Evolutionary conservation across 2,113 vertebrate species (phyloP).

Genomic region (Halichoeres trimaculatus): DNA sequence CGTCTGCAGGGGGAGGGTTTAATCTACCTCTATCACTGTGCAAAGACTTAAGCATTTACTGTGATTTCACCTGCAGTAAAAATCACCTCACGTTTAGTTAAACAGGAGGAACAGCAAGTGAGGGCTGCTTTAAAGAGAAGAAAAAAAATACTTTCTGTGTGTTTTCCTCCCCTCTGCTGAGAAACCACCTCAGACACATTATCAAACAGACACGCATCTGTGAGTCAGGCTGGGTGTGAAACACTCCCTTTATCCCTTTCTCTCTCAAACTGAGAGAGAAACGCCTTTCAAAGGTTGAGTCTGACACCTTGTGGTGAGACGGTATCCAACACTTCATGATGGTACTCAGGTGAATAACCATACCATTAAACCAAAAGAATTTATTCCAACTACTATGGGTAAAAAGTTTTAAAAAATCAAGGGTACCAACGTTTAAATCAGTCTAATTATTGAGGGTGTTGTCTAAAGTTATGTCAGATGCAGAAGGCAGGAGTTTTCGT

Average conservation of each 20-base stretch:
- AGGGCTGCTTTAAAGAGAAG: too few species aligned
- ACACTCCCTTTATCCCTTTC: not conserved
- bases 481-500: too few species aligned
- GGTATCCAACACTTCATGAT: conserved; percentile 15
- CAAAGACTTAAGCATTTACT: conserved; percentile 7
- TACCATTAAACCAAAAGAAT: too few species aligned
- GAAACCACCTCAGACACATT: not conserved
- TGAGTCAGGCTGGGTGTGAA: conserved; percentile 13
- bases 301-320: conserved; percentile 80
- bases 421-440: too few species aligned
- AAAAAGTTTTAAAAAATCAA: too few species aligned
- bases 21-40: not conserved
- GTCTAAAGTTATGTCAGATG: too few species aligned
- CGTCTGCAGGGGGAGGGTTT: not conserved
- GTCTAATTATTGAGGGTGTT: too few species aligned
- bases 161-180: not conserved
- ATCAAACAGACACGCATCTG: conserved; percentile 13
- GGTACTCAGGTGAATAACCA: too few species aligned
- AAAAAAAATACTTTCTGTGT: too few species aligned
- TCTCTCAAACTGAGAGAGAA: not conserved
- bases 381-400: too few species aligned
- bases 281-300: conserved; percentile 24
- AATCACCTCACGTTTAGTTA: too few species aligned
- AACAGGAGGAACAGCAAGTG: too few species aligned
- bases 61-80: conserved; percentile 2